Conservation (phyloP, 1,140 invertebrate species). For the Belonocnema kinseyi region DNA sequence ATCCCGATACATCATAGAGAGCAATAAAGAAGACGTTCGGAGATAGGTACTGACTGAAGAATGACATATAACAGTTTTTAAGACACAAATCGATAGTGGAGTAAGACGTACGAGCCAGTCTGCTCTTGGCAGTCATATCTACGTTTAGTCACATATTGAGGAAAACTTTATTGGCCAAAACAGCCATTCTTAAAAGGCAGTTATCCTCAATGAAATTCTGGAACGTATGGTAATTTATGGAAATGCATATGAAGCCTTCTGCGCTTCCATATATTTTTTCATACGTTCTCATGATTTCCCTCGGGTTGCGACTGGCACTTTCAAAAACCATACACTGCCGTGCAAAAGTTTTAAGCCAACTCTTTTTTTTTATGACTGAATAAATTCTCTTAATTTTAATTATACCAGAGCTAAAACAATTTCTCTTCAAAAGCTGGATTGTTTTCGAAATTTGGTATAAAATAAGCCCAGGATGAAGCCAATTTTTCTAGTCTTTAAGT, state of each 20-base stretch:
- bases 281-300: slow-evolving; percentile 2
- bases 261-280: neutral
- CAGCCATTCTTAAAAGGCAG: slow-evolving; percentile 14
- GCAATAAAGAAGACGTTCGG: neutral
- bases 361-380: too few species aligned
- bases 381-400: too few species aligned
- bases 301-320: neutral
- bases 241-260: slow-evolving; percentile 5
- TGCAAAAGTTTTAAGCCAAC: too few species aligned
- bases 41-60: neutral
- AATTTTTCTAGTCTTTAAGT: too few species aligned
- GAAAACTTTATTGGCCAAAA: neutral
- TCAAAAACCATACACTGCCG: neutral
- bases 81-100: slow-evolving; percentile 17
- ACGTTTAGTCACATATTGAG: neutral
- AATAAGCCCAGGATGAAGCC: too few species aligned
- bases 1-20: neutral
- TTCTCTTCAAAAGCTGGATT: too few species aligned
- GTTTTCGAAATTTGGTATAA: too few species aligned
- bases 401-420: too few species aligned
- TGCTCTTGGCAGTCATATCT: neutral
- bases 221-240: slow-evolving; percentile 25
- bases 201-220: slow-evolving; percentile 10
- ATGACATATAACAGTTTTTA: slow-evolving; percentile 16
- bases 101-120: slow-evolving; percentile 6